Base-by-base conservation (phyloP, 1,140 invertebrate genomes). In the Phymastichus coffea region DNA sequence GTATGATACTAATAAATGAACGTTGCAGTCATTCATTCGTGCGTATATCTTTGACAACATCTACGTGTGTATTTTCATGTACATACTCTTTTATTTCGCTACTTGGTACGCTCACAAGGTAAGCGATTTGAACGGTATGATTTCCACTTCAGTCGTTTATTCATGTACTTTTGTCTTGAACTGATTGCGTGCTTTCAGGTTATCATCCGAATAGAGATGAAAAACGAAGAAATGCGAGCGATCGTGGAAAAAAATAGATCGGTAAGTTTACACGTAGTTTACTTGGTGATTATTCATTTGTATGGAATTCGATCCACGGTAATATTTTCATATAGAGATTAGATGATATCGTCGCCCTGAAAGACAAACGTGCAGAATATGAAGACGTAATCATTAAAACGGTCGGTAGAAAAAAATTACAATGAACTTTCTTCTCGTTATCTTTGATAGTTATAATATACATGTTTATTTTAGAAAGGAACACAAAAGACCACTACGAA, bases 81-180 rank as follows among this genome's bases (percentile, higher is more conserved):
- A 76, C 54, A 47, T 70, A 28, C 19, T 78, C 15, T 73, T 80
- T 59, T 79, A 76, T 37, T 47, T 64, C 19, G 64, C 68, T 12
- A 25, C 77, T 2, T 78, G 74, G 74, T 77, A 73, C 47, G 71
- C 72, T 23, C 71, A 72, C 47, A 72, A 73, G 62, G 78, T 80
- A 65, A 70, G 66, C 28, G 0, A 6, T 20, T 9, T 37, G 52
- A 57, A 59, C 47, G 57, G 12, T 7, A 33, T 7, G n/a, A 43
- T 23, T 30, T 54, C 10, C 48, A 38, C 7, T 48, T 10, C n/a
- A 43, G 7, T 28, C 8, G 14, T 57, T 47, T 61, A 22, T 20
- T 49, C 28, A 46, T 43, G 20, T 38, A 37, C 15, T 61, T 63
- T 46, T 25, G 38, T 37, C 30, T 38, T 57, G 25, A 44, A 54